Percentiles rank a stretch among this genome's conserved stretches.
These are phyloP conservation scores for Anguilla megastoma DNA, from an alignment of 2,797 vertebrate species.

Conservation along the genomic window DNA sequence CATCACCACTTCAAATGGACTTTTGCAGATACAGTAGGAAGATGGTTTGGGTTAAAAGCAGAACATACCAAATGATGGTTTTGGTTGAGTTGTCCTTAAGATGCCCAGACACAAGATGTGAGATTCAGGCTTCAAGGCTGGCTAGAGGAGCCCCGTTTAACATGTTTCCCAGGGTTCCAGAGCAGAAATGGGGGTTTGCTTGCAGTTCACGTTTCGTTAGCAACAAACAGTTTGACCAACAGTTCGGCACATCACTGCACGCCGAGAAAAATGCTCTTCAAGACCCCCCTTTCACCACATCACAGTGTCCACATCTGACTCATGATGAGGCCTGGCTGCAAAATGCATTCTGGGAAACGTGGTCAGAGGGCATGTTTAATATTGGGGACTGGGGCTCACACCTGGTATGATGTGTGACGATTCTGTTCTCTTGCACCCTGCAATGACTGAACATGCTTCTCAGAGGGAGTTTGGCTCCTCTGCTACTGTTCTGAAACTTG, in stretches of 20 bases:
- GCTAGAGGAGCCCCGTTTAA: background rate
- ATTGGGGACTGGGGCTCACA: background rate
- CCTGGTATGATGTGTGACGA: conserved; percentile 7
- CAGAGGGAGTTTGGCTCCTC: background rate
- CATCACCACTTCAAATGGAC: too few relatives aligned
- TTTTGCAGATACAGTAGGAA: background rate
- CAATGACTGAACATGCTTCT: background rate
- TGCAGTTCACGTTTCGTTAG: background rate
- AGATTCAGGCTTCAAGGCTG: background rate
- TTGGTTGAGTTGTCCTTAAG: background rate
- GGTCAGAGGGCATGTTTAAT: background rate
- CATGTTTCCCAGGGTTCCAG: background rate
- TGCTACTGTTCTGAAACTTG: background rate
- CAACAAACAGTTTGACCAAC: background rate
- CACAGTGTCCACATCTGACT: background rate
- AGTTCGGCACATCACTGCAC: background rate
- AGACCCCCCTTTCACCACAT: too few relatives aligned
- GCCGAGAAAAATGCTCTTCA: background rate
- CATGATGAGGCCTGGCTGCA: background rate
- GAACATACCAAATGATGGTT: background rate
- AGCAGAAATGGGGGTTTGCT: background rate
- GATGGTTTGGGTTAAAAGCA: background rate
- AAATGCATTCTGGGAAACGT: background rate
- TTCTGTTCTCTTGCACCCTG: background rate
- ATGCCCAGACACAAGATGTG: background rate